These are phyloP conservation scores for Eupsilia transversa DNA, from an alignment of 2,888 invertebrate species.

Conservation along the genomic window DNA sequence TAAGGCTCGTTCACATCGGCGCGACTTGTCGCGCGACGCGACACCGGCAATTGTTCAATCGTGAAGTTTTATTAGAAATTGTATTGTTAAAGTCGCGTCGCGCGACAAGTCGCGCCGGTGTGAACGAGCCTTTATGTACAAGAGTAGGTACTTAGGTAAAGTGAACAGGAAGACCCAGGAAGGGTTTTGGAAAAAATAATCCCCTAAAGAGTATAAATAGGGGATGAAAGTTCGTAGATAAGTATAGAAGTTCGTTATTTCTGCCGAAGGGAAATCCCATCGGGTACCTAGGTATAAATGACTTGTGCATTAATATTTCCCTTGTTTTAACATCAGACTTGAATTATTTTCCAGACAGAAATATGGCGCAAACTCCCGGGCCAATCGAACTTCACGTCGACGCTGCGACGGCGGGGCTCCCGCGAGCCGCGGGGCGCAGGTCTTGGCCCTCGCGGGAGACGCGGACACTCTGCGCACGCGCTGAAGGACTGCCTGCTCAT, in stretches of 20 bases:
- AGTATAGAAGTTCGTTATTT: neutral
- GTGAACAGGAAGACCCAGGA: no score
- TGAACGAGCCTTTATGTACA: no score
- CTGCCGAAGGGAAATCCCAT: no score
- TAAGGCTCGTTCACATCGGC: no score
- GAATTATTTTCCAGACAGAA: conserved; percentile 67
- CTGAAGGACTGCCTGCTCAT: conserved; percentile 95
- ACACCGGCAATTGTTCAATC: no score
- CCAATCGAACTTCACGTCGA: conserved; percentile 89
- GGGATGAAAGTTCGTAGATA: neutral
- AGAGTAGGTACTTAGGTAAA: no score
- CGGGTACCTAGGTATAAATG: no score
- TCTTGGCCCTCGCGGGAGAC: conserved; percentile 92
- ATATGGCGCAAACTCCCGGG: conserved; percentile 90
- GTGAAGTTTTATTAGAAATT: no score
- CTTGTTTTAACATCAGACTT: conserved; percentile 1
- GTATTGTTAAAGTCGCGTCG: no score
- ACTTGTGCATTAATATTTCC: neutral
- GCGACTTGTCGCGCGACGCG: no score
- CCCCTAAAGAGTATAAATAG: neutral
- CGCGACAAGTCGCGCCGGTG: no score
- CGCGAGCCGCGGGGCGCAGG: conserved; percentile 81
- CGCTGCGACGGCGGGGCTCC: conserved; percentile 86
- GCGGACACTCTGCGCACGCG: conserved; percentile 95
- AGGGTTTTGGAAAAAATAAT: neutral